phyloP scores from a whole-genome alignment of 1,140 invertebrate species.

The Eupeodes corollae region DNA sequence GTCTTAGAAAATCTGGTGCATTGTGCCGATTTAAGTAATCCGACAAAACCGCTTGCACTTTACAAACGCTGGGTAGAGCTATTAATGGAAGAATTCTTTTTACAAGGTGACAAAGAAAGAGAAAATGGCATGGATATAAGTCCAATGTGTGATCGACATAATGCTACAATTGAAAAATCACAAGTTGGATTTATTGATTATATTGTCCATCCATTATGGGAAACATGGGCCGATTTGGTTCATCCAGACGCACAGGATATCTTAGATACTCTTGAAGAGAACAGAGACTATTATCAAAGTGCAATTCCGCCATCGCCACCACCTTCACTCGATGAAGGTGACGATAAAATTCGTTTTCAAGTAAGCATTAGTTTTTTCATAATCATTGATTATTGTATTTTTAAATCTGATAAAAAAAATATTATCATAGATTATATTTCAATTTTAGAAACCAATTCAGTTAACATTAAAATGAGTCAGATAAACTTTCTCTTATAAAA shows the following conservation, averaged over 20 bases:
- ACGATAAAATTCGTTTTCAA: constrained; percentile 57
- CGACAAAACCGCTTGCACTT: constrained; percentile 90
- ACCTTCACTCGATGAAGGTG: constrained; percentile 47
- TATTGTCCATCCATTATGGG: constrained; percentile 98
- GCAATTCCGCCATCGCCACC: constrained; percentile 71
- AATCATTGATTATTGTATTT: background rate
- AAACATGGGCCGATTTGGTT: constrained; percentile 98
- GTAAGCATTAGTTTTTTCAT: constrained; percentile 27
- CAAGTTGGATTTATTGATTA: constrained; percentile 99
- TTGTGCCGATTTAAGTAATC: constrained; percentile 97
- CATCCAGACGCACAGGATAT: constrained; percentile 98
- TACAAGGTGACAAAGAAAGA: constrained; percentile 86
- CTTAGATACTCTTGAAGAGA: constrained; percentile 93
- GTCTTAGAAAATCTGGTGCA: constrained; percentile 98
- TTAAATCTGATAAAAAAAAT: constrained; percentile 1
- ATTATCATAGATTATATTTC: background rate
- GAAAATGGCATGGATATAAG: constrained; percentile 91
- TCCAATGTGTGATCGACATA: constrained; percentile 94
- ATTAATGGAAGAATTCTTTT: constrained; percentile 96
- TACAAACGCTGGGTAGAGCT: constrained; percentile 88
- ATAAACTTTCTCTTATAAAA: too few relatives aligned
- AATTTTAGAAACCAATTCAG: too few relatives aligned
- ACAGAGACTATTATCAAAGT: constrained; percentile 93
- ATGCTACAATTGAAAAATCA: constrained; percentile 93
- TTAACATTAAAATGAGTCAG: too few relatives aligned